phyloP scores from a whole-genome alignment of 2,113 vertebrate species.

The Hippocampus barbouri region DNA sequence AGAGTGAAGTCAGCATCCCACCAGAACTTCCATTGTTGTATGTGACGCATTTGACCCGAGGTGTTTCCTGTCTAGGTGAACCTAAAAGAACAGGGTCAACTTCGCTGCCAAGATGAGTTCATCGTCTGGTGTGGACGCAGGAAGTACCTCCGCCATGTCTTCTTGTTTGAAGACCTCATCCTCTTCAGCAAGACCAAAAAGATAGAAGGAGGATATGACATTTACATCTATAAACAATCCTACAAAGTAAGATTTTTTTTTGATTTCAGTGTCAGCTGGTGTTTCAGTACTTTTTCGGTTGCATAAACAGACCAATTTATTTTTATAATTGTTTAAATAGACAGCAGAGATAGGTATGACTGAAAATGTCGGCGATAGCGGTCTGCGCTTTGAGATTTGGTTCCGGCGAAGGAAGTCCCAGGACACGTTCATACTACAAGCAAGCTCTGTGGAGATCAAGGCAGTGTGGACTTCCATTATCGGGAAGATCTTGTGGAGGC shows the following conservation, averaged over 20 bases:
- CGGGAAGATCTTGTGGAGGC: conserved; percentile 81
- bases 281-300: background rate
- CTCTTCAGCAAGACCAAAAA: conserved; percentile 85
- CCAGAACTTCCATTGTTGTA: conserved; percentile 47
- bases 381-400: conserved; percentile 84
- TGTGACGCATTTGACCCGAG: conserved; percentile 41
- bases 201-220: conserved; percentile 76
- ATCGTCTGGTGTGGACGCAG: conserved; percentile 79
- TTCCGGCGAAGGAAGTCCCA: conserved; percentile 80
- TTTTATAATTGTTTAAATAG: conserved; percentile 45
- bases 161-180: conserved; percentile 85
- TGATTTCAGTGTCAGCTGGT: background rate
- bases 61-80: conserved; percentile 74
- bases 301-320: background rate
- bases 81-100: conserved; percentile 81
- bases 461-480: conserved; percentile 75
- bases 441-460: conserved; percentile 75
- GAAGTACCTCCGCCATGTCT: conserved; percentile 79
- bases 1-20: conserved; percentile 30
- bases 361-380: conserved; percentile 79
- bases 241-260: conserved; percentile 70
- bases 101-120: conserved; percentile 82
- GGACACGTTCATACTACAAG: conserved; percentile 81
- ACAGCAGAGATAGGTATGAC: conserved; percentile 83
- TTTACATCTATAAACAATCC: conserved; percentile 82